These are phyloP conservation scores for Odontocolon sp. DNA, from an alignment of 2,888 invertebrate species.

Conservation along the genomic window DNA sequence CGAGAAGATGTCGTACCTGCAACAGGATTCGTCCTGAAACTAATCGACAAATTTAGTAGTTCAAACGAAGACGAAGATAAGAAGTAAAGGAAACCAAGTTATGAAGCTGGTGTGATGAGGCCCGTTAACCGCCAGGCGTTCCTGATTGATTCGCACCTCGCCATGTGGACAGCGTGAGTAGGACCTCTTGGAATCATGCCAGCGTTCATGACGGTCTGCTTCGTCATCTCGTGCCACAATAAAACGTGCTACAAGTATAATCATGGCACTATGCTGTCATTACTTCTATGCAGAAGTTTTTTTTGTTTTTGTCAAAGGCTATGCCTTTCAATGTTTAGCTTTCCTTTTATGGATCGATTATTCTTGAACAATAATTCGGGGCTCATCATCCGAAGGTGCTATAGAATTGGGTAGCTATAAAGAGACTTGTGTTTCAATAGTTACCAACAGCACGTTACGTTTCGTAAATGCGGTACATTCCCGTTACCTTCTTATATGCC, in stretches of 20 bases:
- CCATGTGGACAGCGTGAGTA: constrained; percentile 37
- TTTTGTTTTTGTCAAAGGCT: background rate
- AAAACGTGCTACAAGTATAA: background rate
- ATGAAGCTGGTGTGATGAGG: constrained; percentile 21
- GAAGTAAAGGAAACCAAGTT: background rate
- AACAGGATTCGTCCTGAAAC: background rate
- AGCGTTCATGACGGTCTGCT: background rate
- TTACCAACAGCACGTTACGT: no score
- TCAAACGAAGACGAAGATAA: background rate
- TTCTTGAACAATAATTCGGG: background rate
- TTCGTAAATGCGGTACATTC: no score
- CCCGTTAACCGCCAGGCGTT: constrained; percentile 36
- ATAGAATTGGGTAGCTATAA: background rate
- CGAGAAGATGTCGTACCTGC: no score
- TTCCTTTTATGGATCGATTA: background rate
- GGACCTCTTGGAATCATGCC: background rate
- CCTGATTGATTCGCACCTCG: constrained; percentile 42
- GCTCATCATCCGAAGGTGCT: background rate
- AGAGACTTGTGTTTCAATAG: constrained; percentile 1
- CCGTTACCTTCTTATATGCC: no score
- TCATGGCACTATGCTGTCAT: background rate
- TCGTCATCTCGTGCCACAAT: constrained; percentile 8
- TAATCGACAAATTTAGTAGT: constrained; percentile 13
- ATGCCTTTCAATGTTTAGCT: no score
- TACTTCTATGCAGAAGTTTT: background rate